phyloP scores from a whole-genome alignment of 2,888 invertebrate genomes.

The Hypolimnas misippus region DNA sequence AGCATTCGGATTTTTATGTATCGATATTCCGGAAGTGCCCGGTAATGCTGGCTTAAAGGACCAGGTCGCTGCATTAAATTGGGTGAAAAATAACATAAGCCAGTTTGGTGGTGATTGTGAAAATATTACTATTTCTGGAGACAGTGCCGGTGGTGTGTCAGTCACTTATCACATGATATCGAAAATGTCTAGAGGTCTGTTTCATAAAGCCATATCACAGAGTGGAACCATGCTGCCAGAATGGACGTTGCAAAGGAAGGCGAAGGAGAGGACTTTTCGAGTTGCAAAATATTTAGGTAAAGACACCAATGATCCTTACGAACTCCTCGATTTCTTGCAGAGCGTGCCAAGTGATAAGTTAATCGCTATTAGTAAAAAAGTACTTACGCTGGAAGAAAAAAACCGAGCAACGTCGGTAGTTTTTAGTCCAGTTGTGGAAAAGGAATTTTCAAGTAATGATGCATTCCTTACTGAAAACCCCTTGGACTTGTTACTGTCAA shows the following conservation, averaged over 20 bases:
- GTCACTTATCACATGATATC: slow-evolving; percentile 63
- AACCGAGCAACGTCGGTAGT: slow-evolving; percentile 50
- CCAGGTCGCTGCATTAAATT: slow-evolving; percentile 56
- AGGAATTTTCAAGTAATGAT: slow-evolving; percentile 48
- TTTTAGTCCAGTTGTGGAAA: slow-evolving; percentile 57
- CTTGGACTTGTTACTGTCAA: slow-evolving; percentile 46
- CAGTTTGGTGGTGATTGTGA: slow-evolving; percentile 56
- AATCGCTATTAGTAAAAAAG: slow-evolving; percentile 45
- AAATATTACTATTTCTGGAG: slow-evolving; percentile 62
- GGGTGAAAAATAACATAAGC: slow-evolving; percentile 55
- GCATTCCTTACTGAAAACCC: slow-evolving; percentile 52
- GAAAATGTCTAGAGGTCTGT: slow-evolving; percentile 60
- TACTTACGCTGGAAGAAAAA: slow-evolving; percentile 49
- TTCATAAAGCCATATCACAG: slow-evolving; percentile 60
- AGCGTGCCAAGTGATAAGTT: slow-evolving; percentile 41
- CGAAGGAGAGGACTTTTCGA: slow-evolving; percentile 47
- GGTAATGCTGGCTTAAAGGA: slow-evolving; percentile 66
- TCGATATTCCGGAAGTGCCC: slow-evolving; percentile 58
- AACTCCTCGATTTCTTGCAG: slow-evolving; percentile 48
- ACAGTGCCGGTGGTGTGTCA: slow-evolving; percentile 61
- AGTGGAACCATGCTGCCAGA: slow-evolving; percentile 54
- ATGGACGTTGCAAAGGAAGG: slow-evolving; percentile 46
- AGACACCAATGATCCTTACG: slow-evolving; percentile 43
- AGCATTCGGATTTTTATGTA: slow-evolving; percentile 56
- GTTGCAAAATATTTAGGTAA: slow-evolving; percentile 48